phyloP scores from a whole-genome alignment of 2,888 invertebrate genomes.

The Stenchaetothrips biformis region DNA sequence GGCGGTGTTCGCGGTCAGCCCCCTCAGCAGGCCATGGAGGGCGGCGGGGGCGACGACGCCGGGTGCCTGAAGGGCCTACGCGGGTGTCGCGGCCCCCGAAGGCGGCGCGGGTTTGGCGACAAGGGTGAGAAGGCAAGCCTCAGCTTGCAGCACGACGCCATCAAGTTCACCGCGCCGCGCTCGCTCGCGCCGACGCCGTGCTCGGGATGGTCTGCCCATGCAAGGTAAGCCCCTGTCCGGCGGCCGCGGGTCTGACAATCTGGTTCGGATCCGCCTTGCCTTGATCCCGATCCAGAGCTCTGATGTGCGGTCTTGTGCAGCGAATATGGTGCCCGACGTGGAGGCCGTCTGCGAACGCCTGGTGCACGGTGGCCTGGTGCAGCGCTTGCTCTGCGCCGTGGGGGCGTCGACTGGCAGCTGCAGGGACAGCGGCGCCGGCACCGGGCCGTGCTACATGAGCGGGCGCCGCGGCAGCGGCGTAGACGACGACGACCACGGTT shows the following conservation, averaged over 20 bases:
- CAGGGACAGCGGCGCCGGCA: no score
- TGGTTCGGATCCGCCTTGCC: no score
- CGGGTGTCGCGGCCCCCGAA: not conserved
- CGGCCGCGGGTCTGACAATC: no score
- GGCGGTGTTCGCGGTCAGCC: not conserved
- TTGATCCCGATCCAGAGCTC: no score
- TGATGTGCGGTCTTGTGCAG: no score
- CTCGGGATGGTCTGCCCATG: not conserved
- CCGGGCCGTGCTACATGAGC: no score
- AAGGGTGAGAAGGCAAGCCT: not conserved
- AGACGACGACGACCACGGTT: no score
- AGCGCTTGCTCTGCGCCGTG: conserved; percentile 62
- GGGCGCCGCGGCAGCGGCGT: no score
- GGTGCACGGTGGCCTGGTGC: no score
- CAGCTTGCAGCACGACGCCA: not conserved
- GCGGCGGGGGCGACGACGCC: not conserved
- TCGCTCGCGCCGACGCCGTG: conserved; percentile 3
- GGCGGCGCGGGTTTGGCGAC: not conserved
- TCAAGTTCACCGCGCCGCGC: conserved; percentile 12
- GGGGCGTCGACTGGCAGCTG: conserved; percentile 60
- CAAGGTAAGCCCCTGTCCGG: no score
- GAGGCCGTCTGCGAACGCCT: conserved; percentile 59
- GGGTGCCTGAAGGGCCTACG: not conserved
- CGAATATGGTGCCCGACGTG: conserved; percentile 40
- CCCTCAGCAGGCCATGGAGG: not conserved